Evolutionary conservation across 2,888 invertebrate genomes (phyloP), one percentile per base, ranked within the genome.

Genomic region (Epirrita christyi): DNA sequence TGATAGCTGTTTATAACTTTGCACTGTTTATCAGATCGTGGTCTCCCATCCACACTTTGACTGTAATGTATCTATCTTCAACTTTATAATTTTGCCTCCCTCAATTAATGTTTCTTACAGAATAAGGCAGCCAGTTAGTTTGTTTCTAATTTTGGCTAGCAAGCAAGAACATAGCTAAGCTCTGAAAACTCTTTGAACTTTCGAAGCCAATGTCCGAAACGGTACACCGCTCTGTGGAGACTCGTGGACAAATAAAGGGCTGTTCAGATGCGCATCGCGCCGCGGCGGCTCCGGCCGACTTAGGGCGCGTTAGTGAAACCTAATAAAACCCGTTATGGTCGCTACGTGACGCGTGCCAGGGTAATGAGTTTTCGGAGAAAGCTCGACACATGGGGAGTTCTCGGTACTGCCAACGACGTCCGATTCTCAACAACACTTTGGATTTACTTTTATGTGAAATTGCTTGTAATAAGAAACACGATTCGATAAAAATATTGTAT

Each of bases 341-440:
- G 80, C 80, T 84, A 87, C 86, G 88, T 87, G 87, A 89, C 91
- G 89, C 88, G 88, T 87, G 88, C 81, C 73, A 68, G 71, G 67
- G 81, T 88, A 89, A 91, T 90, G 88, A 89, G 88, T 84, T 89
- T 90, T 88, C 86, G 86, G 87, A 85, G 89, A 90, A 88, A 86
- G 83, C 85, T 63, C 66, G 66, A 68, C 68, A 73, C 78, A 77
- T 78, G 76, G 75, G 69, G 71, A 70, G 73, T 79, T 81, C 79
- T 65, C 68, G 50, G 78, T 77, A 78, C 70, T 54, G 58, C 48
- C 49, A 55, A 36, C 51, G 43, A 53, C 41, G 47, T 40, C 37
- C 36, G 51, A 51, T 41, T 11, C 11, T 34, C 45, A 43, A 64
- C 41, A 50, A 37, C 44, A 47, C 14, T 28, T 40, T 15, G 14